Evolutionary conservation across 2,113 vertebrate species (phyloP), one percentile per base, ranked within the genome.

Genomic region (Callorhinus ursinus): DNA sequence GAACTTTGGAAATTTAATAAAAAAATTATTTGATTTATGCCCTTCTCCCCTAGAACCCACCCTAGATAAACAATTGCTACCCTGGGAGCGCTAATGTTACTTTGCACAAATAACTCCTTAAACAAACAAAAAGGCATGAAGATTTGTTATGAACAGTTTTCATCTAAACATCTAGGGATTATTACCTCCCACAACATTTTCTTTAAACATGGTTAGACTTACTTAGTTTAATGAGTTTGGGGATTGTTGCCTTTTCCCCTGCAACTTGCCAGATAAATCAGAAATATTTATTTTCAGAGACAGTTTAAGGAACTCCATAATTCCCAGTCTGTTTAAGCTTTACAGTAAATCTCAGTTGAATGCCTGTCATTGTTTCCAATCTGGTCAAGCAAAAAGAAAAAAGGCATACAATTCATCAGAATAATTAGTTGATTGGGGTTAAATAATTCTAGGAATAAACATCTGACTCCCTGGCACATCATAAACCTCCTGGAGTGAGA

Each of bases 201-300:
- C 95, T 97, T 98, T 84, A 97, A 98, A 96, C 31, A 76, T 87
- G 53, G 63, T 77, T 95, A 79, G 69, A 95, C 46, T 83, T 97
- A 33, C 12, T 98, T 97, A 97, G 96, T 76, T 49, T 87, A 96
- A 97, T 96, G 93, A 96, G 96, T 72, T 72, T 63, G 21, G 39
- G 91, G 53, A 80, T n/a, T 90, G 90, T 93, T 93, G 83, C 65
- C 74, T 61, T 80, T 97, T 94, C 97, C 94, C 55, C 81, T 98
- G 97, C 96, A 88, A 92, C 77, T 98, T 84, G 9, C 87, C 84
- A 98, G 74, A 85, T 93, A 91, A 96, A 55, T 95, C 46, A 82
- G 81, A 95, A 98, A 90, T 98, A 93, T 96, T 98, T 97, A 97
- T 97, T 98, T 98, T 98, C 98, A 86, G 96, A 98, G 89, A 93